A percentile compares a stretch with the other conserved stretches of the same genome.
These are phyloP conservation scores for Boulengeromyrus knoepffleri DNA, from an alignment of 2,113 vertebrate species.

Conservation along the genomic window DNA sequence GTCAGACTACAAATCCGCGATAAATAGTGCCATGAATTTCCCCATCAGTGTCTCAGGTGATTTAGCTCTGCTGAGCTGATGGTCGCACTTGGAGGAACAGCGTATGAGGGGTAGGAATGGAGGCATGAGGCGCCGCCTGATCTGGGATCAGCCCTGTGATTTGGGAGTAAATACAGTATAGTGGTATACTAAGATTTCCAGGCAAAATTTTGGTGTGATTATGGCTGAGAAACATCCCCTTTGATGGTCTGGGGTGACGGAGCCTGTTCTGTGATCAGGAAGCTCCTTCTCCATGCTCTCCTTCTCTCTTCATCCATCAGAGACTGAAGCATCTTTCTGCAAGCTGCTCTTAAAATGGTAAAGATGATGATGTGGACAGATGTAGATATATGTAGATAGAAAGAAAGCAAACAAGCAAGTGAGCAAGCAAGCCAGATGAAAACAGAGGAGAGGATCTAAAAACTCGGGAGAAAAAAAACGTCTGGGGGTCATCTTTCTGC, in stretches of 20 bases:
- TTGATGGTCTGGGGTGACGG: not conserved
- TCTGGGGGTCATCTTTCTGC: too few species aligned
- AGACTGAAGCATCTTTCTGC: not conserved
- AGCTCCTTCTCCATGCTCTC: not conserved
- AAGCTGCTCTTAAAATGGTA: not conserved
- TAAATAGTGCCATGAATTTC: slow-evolving; percentile 52
- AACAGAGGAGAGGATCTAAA: too few species aligned
- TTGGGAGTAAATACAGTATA: not conserved
- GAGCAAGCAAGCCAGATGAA: too few species aligned
- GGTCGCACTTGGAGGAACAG: slow-evolving; percentile 31
- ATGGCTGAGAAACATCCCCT: too few species aligned
- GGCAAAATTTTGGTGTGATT: too few species aligned
- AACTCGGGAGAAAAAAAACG: too few species aligned
- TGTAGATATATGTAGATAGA: not conserved
- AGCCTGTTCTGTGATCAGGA: not conserved
- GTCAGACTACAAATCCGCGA: slow-evolving; percentile 31
- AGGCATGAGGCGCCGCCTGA: not conserved
- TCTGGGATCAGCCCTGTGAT: not conserved
- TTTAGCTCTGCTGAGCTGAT: slow-evolving; percentile 37
- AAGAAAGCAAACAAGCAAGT: too few species aligned
- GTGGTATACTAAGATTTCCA: not conserved
- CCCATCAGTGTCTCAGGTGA: slow-evolving; percentile 29
- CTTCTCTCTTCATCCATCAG: not conserved
- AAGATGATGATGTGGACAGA: not conserved
- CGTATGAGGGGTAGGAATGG: slow-evolving; percentile 14